Conservation (phyloP, 2,888 invertebrate species). For the Ecliptopera silaceata region DNA sequence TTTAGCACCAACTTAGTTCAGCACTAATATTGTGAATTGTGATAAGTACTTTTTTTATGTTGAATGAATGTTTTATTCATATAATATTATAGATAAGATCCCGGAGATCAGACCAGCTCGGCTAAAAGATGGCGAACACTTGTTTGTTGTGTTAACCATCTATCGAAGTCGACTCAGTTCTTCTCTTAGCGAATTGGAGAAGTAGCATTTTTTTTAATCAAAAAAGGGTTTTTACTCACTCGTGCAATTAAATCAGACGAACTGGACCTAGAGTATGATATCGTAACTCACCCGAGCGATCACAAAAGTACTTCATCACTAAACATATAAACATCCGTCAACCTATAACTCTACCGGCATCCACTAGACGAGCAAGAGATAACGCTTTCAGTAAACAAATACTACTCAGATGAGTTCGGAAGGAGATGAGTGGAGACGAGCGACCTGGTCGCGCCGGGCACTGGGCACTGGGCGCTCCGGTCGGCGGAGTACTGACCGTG, state of each 20-base stretch:
- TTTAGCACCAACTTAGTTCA: no score
- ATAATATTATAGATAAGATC: no score
- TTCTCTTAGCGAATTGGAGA: no score
- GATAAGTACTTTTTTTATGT: no score
- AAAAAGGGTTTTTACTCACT: not conserved
- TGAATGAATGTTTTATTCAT: no score
- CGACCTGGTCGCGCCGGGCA: not conserved
- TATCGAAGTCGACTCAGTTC: no score
- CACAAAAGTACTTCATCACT: slow-evolving; percentile 28
- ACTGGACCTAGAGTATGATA: not conserved
- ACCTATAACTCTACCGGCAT: slow-evolving; percentile 39
- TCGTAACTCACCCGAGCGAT: slow-evolving; percentile 19
- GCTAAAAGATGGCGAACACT: no score
- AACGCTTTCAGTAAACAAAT: slow-evolving; percentile 29
- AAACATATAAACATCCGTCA: slow-evolving; percentile 34
- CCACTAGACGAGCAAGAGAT: slow-evolving; percentile 22
- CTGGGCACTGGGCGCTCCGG: slow-evolving; percentile 1
- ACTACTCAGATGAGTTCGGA: not conserved
- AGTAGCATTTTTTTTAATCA: not conserved
- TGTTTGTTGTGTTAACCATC: no score
- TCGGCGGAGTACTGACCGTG: slow-evolving; percentile 64
- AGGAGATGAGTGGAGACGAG: not conserved
- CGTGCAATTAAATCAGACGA: not conserved
- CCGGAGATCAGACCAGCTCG: no score
- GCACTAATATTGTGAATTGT: no score